Conservation (phyloP, 2,888 invertebrate genomes). For the Cordilura impudica region DNA sequence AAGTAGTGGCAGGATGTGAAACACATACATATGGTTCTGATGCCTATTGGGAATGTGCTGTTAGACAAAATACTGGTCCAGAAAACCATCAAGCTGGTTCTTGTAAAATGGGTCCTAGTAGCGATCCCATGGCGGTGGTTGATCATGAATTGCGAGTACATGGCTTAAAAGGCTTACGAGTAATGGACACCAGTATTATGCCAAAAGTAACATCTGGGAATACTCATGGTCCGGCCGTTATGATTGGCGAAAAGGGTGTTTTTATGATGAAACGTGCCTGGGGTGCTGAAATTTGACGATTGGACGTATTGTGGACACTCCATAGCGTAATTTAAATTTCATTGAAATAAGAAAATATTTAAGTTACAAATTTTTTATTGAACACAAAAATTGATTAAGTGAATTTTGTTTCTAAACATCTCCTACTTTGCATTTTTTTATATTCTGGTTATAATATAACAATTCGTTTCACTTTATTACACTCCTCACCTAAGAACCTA, state of each 20-base stretch:
- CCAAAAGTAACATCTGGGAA: constrained; percentile 87
- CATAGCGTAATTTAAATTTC: constrained; percentile 75
- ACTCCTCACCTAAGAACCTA: constrained; percentile 13
- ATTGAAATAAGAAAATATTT: constrained; percentile 31
- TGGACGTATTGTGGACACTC: constrained; percentile 76
- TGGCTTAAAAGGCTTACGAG: constrained; percentile 84
- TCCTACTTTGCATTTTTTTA: constrained; percentile 4
- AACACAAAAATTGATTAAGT: constrained; percentile 42
- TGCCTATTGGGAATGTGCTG: constrained; percentile 87
- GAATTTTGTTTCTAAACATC: constrained; percentile 19
- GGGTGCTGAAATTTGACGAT: constrained; percentile 76
- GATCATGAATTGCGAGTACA: constrained; percentile 82
- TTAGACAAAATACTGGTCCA: constrained; percentile 84
- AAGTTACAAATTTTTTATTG: constrained; percentile 32
- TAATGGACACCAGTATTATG: constrained; percentile 89
- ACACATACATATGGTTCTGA: constrained; percentile 84
- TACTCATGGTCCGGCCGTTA: constrained; percentile 87
- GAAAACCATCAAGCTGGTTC: constrained; percentile 91
- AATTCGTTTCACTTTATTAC: constrained; percentile 8
- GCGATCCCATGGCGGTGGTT: constrained; percentile 86
- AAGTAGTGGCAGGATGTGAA: constrained; percentile 87
- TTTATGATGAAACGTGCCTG: constrained; percentile 76
- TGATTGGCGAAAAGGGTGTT: constrained; percentile 87
- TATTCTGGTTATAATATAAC: neutral
- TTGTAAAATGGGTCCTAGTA: constrained; percentile 88